Evolutionary conservation across 64 coral and sea anemone genomes (phyloP).

Genomic region (Stylophora pistillata): DNA sequence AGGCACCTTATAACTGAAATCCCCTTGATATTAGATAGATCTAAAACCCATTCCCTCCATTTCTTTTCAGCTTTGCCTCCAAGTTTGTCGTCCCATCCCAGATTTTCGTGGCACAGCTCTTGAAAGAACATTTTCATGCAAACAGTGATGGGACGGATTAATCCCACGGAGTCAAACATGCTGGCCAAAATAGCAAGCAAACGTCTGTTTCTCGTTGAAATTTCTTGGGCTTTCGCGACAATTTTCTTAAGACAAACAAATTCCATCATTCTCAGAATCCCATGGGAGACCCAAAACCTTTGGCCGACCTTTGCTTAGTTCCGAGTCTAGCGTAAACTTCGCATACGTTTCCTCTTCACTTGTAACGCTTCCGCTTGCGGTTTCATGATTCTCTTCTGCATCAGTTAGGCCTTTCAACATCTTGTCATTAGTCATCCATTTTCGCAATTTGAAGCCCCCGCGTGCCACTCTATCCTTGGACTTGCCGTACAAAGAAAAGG

Average conservation of each 20-base stretch:
- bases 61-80: conserved; percentile 11
- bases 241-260: conserved; percentile 40
- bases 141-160: conserved; percentile 51
- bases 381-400: background rate
- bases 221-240: conserved; percentile 14
- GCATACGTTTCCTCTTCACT: conserved; percentile 11
- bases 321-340: background rate
- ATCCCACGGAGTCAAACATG: conserved; percentile 68
- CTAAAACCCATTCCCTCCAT: conserved; percentile 35
- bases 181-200: conserved; percentile 55
- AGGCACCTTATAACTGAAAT: conserved; percentile 31
- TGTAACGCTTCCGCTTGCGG: no score
- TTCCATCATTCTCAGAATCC: conserved; percentile 32
- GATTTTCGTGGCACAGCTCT: background rate
- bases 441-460: conserved; percentile 27
- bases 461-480: background rate
- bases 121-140: conserved; percentile 75
- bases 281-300: conserved; percentile 74
- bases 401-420: background rate
- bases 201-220: conserved; percentile 54
- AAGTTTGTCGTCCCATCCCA: conserved; percentile 46
- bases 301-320: background rate
- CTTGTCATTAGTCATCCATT: conserved; percentile 36
- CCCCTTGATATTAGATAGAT: background rate
- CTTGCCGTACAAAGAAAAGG: conserved; percentile 4